A percentile compares a stretch with the other conserved stretches of the same genome.
Evolutionary conservation across 2,113 vertebrate genomes (phyloP).

Genomic region (Cryptomyrus ogoouensis): DNA sequence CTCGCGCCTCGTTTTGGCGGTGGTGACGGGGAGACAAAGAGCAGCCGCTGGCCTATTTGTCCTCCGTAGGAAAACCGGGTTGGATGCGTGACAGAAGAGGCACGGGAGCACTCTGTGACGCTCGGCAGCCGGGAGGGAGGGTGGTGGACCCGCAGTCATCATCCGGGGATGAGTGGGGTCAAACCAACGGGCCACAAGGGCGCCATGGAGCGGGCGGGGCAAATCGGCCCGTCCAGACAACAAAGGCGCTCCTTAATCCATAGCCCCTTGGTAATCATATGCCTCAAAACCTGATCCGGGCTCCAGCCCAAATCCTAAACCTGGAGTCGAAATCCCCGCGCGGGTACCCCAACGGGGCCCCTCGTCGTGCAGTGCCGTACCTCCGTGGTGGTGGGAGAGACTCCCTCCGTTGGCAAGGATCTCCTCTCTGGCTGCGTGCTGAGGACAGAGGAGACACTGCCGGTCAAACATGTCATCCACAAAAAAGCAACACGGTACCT

Average conservation of each 20-base stretch:
- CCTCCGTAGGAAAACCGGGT: conserved; percentile 34
- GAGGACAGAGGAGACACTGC: conserved; percentile 34
- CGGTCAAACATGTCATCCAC: not conserved
- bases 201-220: not conserved
- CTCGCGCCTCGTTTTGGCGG: conserved; percentile 54
- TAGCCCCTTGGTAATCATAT: not conserved
- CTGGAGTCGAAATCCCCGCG: not conserved
- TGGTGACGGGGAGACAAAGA: conserved; percentile 53
- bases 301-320: not conserved
- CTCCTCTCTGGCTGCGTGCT: conserved; percentile 93
- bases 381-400: conserved; percentile 97
- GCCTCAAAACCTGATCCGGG: not conserved
- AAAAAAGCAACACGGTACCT: not conserved
- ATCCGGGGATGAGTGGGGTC: not conserved
- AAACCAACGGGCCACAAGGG: not conserved
- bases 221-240: not conserved
- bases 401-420: conserved; percentile 97
- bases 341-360: not conserved
- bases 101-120: not conserved
- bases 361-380: conserved; percentile 51
- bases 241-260: not conserved
- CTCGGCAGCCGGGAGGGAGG: no score
- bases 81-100: conserved; percentile 23
- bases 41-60: conserved; percentile 44
- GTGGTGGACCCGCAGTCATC: not conserved